Conservation (phyloP, 2,113 vertebrate species). For the Emydocephalus ijimae region DNA sequence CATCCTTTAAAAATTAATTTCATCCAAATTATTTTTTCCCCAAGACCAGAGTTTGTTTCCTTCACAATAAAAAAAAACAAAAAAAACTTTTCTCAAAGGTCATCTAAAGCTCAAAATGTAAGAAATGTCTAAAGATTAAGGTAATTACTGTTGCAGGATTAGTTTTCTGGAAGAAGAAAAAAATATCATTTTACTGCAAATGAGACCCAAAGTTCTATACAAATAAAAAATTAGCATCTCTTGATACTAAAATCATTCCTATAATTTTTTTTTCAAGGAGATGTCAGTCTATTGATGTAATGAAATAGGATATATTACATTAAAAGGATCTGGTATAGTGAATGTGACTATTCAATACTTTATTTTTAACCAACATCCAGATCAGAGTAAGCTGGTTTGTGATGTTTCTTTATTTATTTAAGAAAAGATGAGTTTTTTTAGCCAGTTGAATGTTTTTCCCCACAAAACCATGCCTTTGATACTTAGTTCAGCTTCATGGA, state of each 20-base stretch:
- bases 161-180: not conserved
- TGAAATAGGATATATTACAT: not conserved
- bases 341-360: not conserved
- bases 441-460: not conserved
- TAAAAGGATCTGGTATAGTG: not conserved
- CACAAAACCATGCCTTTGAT: not conserved
- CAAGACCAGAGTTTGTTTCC: not conserved
- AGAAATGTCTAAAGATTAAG: not conserved
- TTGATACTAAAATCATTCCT: not conserved
- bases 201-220: not conserved
- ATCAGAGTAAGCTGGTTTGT: not conserved
- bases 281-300: not conserved
- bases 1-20: not conserved
- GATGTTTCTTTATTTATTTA: not conserved
- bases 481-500: not conserved
- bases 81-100: not conserved
- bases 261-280: not conserved
- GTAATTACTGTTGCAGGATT: not conserved
- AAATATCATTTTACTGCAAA: not conserved
- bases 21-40: not conserved
- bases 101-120: not conserved
- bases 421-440: not conserved
- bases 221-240: fast-evolving
- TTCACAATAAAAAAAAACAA: not conserved
- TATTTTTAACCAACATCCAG: not conserved